Base-by-base conservation (phyloP, 2,888 invertebrate species). In the Carterocephalus palaemon region DNA sequence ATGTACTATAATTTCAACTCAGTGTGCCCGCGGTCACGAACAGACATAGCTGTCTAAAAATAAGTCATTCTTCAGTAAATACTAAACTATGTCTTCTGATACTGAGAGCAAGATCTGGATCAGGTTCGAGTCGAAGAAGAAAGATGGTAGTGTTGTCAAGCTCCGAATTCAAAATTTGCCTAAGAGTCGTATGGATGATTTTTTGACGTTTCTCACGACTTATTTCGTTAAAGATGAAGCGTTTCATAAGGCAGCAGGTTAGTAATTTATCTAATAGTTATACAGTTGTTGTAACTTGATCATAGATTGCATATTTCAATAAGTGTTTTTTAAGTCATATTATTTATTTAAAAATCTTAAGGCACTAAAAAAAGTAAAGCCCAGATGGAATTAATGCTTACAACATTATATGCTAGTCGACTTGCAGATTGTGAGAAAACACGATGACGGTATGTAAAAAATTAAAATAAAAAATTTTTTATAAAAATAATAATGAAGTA, bases 201-300 rank as follows among this genome's bases (percentile, higher is more conserved):
- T 48, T 2, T 12, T 48, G 7, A 46, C 51, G 7, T 55, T 57
- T 26, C 20, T 42, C 2, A 17, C 36, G 1, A 48, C 41, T 5
- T 47, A 52, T 22, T 57, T 47, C 23, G 22, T 49, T 6, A 9
- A 16, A 4, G 52, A 51, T 2, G 53, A 58, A 29, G 26, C 50
- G n/a, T 48, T 51, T 19, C 52, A 53, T 12, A 52, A 50, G 19
- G 48, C 49, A 13, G 46, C 56, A 49, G 53, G 56, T 58, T 17
- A 26, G 37, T 37, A 6, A 8, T 1, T 23, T 2, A 15, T 8
- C n/a, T n/a, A n/a, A n/a, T n/a, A n/a, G n/a, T n/a, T n/a, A n/a
- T n/a, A n/a, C n/a, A n/a, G n/a, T n/a, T n/a, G n/a, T n/a, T n/a
- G n/a, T n/a, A n/a, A n/a, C n/a, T n/a, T n/a, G n/a, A n/a, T n/a